Base-by-base conservation (phyloP, 1,140 invertebrate genomes). In the Aplysia californica region DNA sequence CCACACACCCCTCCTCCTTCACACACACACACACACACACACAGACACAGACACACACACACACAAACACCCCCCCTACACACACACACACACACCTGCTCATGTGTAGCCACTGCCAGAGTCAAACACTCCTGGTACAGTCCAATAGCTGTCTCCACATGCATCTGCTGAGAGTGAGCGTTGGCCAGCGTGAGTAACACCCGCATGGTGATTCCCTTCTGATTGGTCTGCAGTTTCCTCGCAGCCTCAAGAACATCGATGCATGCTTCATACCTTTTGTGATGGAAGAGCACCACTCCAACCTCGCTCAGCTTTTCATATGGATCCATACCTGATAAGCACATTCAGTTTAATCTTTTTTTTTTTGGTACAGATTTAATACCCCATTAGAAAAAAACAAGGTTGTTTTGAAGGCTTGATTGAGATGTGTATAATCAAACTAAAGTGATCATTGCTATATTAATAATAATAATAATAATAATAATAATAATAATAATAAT, bases 181-280 rank as follows among this genome's bases (percentile, higher is more conserved):
- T 88, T 88, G 64, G 87, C 87, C 66, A 83, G 74, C 10, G 87
- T 89, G 26, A 89, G 78, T 1, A 85, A 75, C 10, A 89, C 75
- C 55, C 83, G 81, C 87, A 89, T 87, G 0, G 83, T 85, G 29
- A 89, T 87, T 35, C 87, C 87, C 77, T 87, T 85, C 82, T 89
- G 87, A 67, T 87, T 88, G 29, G 87, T 88, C 77, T 87, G 82
- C 36, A 87, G 82, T 36, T 83, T 84, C 78, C 84, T 84, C 1
- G 87, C 85, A 35, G 82, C 79, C 35, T 86, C 83, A 2, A 89
- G 78, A 31, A 89, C 82, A 67, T 81, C 81, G 33, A 87, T 83
- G 67, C 83, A 84, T 15, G 84, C 76, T n/a, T 86, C 82, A 79
- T 82, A 87, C 33, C 77, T 80, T 55, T 83, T 77, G 29, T 77